phyloP scores from a whole-genome alignment of 2,797 vertebrate genomes.

The Passerculus sandwichensis region DNA sequence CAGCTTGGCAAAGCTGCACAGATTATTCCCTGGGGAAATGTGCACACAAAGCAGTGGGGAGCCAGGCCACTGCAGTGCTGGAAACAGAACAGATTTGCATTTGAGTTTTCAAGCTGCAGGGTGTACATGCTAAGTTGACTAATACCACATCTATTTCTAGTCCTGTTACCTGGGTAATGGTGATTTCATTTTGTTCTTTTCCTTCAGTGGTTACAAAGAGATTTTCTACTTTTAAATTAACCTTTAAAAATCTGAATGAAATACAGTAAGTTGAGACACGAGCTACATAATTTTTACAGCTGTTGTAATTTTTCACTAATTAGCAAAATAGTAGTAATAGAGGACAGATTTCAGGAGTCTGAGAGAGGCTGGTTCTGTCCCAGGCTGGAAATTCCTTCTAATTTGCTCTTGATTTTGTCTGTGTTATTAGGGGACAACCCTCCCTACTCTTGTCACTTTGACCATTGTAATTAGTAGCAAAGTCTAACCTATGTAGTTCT shows the following conservation, averaged over 20 bases:
- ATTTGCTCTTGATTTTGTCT: not conserved
- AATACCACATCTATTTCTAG: slow-evolving; percentile 33
- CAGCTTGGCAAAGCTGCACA: not conserved
- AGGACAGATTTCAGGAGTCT: not conserved
- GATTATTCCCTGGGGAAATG: slow-evolving; percentile 27
- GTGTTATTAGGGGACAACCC: not conserved
- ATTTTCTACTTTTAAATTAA: not conserved
- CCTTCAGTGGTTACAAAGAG: not conserved
- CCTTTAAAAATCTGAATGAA: not conserved
- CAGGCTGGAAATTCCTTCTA: not conserved
- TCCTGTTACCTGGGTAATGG: slow-evolving; percentile 55
- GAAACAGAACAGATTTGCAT: slow-evolving; percentile 49
- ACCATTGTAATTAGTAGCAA: not conserved
- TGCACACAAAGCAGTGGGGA: slow-evolving; percentile 31
- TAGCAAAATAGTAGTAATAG: not conserved
- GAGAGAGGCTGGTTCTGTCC: not conserved
- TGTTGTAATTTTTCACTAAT: not conserved
- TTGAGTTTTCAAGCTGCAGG: slow-evolving; percentile 16
- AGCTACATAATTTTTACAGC: not conserved
- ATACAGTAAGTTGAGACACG: not conserved
- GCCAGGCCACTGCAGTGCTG: slow-evolving; percentile 21
- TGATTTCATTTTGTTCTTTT: slow-evolving; percentile 28
- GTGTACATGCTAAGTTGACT: slow-evolving; percentile 11
- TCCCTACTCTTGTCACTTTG: not conserved
- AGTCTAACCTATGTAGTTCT: not conserved